Base-by-base conservation (phyloP, 2,888 invertebrate genomes). In the Sinotaia quadrata region DNA sequence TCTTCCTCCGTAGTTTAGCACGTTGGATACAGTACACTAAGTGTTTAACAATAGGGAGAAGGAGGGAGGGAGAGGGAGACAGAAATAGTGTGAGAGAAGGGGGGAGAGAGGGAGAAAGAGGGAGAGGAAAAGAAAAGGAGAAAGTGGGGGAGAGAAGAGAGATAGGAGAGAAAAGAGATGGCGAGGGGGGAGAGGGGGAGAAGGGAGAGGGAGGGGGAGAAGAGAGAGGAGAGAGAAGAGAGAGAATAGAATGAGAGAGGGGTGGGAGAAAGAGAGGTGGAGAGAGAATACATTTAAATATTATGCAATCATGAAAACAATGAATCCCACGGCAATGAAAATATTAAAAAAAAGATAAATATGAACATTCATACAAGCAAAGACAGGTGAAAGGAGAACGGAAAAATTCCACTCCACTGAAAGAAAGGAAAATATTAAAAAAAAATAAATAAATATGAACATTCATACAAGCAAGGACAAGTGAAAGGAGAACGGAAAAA, bases 21-120 rank as follows among this genome's bases (percentile, higher is more conserved):
- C n/a, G n/a, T n/a, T n/a, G n/a, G n/a, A 52, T 31, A 33, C 8
- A 29, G 15, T 33, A 31, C 29, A 33, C 4, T 10, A 21, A 24
- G 33, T 31, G 36, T 15, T 12, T 5, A 58, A 36, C 8, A 18
- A 31, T 34, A 37, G 47, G 37, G 21, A 54, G 52, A 21, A 18
- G 8, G 44, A 51, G 8, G 10, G 3, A 2, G 29, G 24, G 2
- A 31, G 49, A 54, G 27, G 21, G 41, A 65, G 7, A 37, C 36
- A 65, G n/a, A 41, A 18, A 41, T 8, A 37, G 31, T 37, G 49
- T 24, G n/a, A 36, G 27, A 37, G 49, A 52, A 37, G 37, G 54
- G 37, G 47, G n/a, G 34, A 63, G 36, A 63, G 15, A 37, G 37
- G 36, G 63, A 52, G 52, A 52, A 36, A 63, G 63, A 63, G 37